Percentiles rank a stretch among this genome's conserved stretches.
Evolutionary conservation across 2,113 vertebrate species (phyloP).

Genomic region (Sminthopsis crassicaudata): DNA sequence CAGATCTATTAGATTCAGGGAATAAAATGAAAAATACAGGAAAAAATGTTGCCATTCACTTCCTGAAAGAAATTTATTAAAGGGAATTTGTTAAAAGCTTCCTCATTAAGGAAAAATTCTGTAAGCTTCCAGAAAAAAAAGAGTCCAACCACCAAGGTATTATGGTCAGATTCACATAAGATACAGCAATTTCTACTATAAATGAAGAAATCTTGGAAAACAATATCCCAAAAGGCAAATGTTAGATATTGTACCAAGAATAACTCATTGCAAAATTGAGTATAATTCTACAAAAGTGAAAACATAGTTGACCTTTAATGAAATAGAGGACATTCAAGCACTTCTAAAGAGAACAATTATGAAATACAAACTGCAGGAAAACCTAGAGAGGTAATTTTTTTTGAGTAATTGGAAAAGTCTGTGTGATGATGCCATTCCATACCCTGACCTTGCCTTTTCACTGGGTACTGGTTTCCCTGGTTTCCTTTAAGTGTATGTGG

Average conservation of each 20-base stretch:
- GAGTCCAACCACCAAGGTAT: not conserved
- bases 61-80: not conserved
- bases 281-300: not conserved
- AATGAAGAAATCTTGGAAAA: not conserved
- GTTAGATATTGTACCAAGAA: not conserved
- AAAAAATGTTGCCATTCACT: not conserved
- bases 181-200: not conserved
- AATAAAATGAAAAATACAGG: not conserved
- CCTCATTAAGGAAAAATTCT: not conserved
- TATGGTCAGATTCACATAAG: not conserved
- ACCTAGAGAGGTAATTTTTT: not conserved
- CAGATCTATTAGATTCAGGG: not conserved
- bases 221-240: not conserved
- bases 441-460: not conserved
- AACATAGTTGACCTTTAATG: not conserved
- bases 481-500: no score
- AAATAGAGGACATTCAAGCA: not conserved
- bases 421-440: not conserved
- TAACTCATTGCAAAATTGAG: not conserved
- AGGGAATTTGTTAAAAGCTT: not conserved
- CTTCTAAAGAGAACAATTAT: not conserved
- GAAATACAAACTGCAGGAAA: not conserved
- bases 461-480: not conserved
- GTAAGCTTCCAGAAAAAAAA: not conserved
- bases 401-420: not conserved